Base-by-base conservation (phyloP, 2,888 invertebrate genomes). In the Drosophila formosana region DNA sequence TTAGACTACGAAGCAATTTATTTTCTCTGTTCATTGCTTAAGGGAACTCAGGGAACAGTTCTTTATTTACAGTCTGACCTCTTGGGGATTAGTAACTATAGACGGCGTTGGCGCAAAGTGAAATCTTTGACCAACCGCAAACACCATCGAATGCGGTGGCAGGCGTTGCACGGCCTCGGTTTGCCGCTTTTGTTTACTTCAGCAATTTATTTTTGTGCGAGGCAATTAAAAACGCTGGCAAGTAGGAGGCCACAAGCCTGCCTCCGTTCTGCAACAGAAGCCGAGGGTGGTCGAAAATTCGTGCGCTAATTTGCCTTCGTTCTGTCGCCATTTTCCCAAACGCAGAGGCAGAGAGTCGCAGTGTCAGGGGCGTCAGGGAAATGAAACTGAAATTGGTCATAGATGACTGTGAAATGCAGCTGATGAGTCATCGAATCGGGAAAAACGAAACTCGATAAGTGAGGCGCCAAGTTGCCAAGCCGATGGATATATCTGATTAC, bases 181-280 rank as follows among this genome's bases (percentile, higher is more conserved):
- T 34, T 37, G 46, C 25, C 49, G 28, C 39, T 51, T n/a, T 78
- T 68, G 76, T 78, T 78, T 83, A 75, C 61, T 69, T 87, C 55
- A 62, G 62, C 70, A 79, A 84, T 72, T 79, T 89, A 89, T 87
- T 81, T 81, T 69, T 75, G 70, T 67, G 56, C 60, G 25, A 43
- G 62, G 49, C 80, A 75, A 82, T 76, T 71, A 63, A 67, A 55
- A 60, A 25, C 30, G 51, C 18, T 23, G 61, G 74, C 79, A 72
- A 73, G 82, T 73, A 73, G 85, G 89, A 89, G 85, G 88, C 66
- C 82, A 46, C 41, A 55, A 58, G 47, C 18, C 34, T 32, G 18
- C 46, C 57, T 57, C 43, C 46, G 23, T 6, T 13, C n/a, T 11
- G 45, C 34, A 45, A 43, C 60, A 45, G 45, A 52, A 76, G 64